Base-by-base conservation (phyloP, 1,140 invertebrate genomes). In the Akabosia matsudoensis region DNA sequence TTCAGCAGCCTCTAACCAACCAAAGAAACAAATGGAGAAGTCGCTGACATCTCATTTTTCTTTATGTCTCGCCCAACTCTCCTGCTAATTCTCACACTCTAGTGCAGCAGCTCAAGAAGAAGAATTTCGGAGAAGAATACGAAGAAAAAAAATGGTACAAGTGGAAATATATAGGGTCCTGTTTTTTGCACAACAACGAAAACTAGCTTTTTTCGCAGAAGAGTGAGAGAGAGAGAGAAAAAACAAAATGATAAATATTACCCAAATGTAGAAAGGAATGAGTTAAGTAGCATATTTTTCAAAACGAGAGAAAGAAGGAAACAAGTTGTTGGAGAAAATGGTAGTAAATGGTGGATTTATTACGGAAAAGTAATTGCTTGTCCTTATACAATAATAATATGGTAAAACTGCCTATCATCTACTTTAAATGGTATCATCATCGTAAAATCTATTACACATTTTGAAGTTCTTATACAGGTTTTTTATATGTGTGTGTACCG, bases 31-130 rank as follows among this genome's bases (percentile, higher is more conserved):
- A 61, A 61, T 61, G 54, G 54, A 61, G 54, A 61, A 61, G 54
- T 61, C 54, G 54, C 54, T 61, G 54, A 61, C 54, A 61, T 61
- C 54, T 61, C 54, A 61, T 61, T 61, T 61, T 61, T 61, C 54
- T 61, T 61, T 61, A 24, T 61, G 14, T 61, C 54, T 61, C 13
- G 13, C 54, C 54, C 14, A 61, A 61, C 14, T 61, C 54, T 61
- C 54, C 54, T n/a, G 54, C 54, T 61, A 61, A 61, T 61, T 61
- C 54, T 61, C 54, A n/a, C 54, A 24, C 54, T 24, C 54, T 22
- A 24, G 14, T 22, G 13, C 24, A 7, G 13, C 18, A 45, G 7
- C 18, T 45, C 37, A 10, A 45, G 37, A 45, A 45, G 37, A 45
- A 45, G 37, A 45, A 45, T 10, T 18, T 45, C 37, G 18, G 18